A percentile compares a stretch with the other conserved stretches of the same genome.
phyloP scores from a whole-genome alignment of 2,113 vertebrate genomes.

The Emydocephalus ijimae region DNA sequence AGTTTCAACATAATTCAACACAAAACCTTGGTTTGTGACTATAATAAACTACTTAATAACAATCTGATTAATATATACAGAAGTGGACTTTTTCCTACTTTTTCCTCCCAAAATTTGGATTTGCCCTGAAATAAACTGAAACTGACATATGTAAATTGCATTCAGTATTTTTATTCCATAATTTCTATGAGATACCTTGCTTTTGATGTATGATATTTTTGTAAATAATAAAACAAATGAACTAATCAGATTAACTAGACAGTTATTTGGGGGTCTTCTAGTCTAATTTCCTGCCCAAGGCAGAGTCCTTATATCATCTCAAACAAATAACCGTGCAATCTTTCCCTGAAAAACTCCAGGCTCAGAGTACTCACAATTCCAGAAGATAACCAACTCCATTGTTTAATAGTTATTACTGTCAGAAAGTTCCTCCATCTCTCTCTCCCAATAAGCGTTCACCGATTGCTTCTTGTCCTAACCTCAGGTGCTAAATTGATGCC shows the following conservation, averaged over 20 bases:
- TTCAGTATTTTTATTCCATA: background rate
- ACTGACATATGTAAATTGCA: background rate
- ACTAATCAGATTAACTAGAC: background rate
- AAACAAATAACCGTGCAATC: background rate
- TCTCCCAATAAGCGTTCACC: background rate
- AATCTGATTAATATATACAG: background rate
- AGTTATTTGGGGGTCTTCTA: background rate
- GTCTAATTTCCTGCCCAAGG: background rate
- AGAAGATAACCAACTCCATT: background rate
- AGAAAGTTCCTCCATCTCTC: background rate
- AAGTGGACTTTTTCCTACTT: background rate
- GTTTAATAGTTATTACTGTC: background rate
- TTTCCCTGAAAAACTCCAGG: background rate
- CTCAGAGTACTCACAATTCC: background rate
- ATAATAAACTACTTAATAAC: background rate
- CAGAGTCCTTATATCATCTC: background rate
- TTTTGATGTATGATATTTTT: background rate
- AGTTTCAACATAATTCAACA: background rate
- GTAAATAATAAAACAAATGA: background rate
- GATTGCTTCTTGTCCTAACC: background rate
- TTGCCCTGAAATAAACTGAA: background rate
- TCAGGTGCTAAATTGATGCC: background rate
- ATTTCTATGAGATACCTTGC: background rate
- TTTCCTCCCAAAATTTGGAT: background rate
- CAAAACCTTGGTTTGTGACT: background rate